Evolutionary conservation across 2,797 vertebrate species (phyloP).

Genomic region (Tragopan temminckii): DNA sequence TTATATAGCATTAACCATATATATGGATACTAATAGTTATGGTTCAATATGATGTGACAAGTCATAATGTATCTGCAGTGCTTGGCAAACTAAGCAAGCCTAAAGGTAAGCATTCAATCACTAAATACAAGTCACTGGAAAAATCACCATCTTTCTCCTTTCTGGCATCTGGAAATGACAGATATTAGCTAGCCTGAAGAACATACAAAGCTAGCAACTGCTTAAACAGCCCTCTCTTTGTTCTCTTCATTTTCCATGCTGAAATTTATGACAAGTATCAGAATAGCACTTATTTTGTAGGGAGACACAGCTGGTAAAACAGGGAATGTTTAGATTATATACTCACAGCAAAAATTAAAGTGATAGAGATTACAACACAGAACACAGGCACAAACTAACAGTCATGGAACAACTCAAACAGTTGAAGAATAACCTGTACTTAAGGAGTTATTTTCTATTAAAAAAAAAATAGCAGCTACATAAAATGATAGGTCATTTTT

Average conservation of each 20-base stretch:
- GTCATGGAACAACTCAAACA: neutral
- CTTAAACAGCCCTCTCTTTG: neutral
- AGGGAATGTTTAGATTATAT: neutral
- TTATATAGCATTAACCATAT: neutral
- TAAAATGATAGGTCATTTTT: neutral
- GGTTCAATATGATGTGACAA: neutral
- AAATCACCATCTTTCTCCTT: neutral
- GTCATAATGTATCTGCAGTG: neutral
- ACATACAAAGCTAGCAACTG: neutral
- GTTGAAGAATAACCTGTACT: neutral
- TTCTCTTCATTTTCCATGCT: neutral
- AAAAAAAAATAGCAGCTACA: neutral
- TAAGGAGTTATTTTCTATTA: neutral
- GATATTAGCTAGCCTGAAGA: neutral
- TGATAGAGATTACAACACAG: neutral
- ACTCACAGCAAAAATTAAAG: neutral
- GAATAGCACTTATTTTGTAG: neutral
- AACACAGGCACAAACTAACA: neutral
- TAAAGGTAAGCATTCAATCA: neutral
- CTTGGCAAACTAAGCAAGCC: neutral
- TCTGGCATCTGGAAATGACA: neutral
- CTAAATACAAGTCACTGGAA: neutral
- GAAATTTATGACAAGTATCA: neutral
- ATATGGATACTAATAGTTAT: neutral
- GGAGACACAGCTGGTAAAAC: neutral